A percentile compares a stretch with the other conserved stretches of the same genome.
phyloP scores from a whole-genome alignment of 2,113 vertebrate species.

The Pituophis catenifer region DNA sequence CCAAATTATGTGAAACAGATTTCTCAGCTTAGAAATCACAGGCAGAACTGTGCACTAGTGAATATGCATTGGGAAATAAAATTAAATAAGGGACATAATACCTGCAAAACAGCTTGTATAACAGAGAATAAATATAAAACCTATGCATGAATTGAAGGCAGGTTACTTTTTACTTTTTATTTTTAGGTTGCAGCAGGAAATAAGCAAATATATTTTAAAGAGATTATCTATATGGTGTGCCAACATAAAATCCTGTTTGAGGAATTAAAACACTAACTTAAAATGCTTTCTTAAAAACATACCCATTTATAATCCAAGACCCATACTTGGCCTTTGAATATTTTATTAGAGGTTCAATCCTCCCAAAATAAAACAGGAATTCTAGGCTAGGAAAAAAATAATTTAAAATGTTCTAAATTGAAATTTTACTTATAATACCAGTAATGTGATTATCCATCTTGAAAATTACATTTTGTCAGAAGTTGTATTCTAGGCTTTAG shows the following conservation, averaged over 20 bases:
- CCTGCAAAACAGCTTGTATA: background rate
- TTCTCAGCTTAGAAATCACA: background rate
- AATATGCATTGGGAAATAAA: background rate
- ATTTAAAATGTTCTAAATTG: background rate
- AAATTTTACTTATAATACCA: background rate
- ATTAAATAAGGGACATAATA: background rate
- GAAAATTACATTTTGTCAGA: background rate
- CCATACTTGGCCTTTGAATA: background rate
- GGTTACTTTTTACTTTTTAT: background rate
- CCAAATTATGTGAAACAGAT: background rate
- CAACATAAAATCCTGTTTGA: background rate
- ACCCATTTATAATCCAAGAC: background rate
- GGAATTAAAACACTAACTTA: background rate
- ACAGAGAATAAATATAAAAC: background rate
- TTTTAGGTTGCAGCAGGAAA: background rate
- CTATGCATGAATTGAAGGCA: background rate
- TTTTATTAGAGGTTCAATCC: background rate
- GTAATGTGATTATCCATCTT: background rate
- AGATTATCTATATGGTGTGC: background rate
- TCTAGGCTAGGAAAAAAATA: background rate
- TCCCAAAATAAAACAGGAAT: background rate
- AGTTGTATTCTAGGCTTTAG: background rate
- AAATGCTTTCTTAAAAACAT: background rate
- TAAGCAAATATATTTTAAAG: background rate
- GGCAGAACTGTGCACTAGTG: background rate